Evolutionary conservation across 2,888 invertebrate genomes (phyloP).

Genomic region (Andrena chrysosceles): DNA sequence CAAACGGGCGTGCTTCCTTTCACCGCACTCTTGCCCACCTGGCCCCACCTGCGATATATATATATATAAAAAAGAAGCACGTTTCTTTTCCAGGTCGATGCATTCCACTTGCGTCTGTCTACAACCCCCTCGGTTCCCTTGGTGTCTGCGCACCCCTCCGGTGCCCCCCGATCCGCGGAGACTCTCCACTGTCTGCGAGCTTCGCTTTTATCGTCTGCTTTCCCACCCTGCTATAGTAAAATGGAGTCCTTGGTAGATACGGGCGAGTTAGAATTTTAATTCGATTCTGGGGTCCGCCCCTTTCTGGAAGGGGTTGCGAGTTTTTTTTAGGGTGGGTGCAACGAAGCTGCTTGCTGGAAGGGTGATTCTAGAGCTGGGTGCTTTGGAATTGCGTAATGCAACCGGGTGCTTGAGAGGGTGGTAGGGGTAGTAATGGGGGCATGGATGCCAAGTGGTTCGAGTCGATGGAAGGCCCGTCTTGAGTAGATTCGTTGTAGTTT

Average conservation of each 20-base stretch:
- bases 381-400: conserved; percentile 7
- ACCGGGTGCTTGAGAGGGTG: background rate
- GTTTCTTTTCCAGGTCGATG: conserved; percentile 62
- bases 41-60: conserved; percentile 58
- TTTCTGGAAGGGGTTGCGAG: too few relatives aligned
- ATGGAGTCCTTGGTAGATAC: background rate
- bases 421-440: background rate
- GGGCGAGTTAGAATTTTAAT: conserved; percentile 24
- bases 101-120: conserved; percentile 54
- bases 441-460: background rate
- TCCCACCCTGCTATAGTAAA: conserved; percentile 9
- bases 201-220: background rate
- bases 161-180: background rate
- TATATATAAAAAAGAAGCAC: conserved; percentile 36
- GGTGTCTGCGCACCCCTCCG: background rate
- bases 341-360: background rate
- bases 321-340: background rate
- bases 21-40: conserved; percentile 48
- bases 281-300: background rate
- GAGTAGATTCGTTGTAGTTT: too few relatives aligned
- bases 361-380: background rate
- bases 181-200: background rate
- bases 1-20: conserved; percentile 64
- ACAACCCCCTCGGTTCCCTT: background rate
- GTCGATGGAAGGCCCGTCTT: too few relatives aligned